A percentile compares a stretch with the other conserved stretches of the same genome.
Conservation (phyloP, 64 coral and sea anemone species). For the Dendrophyllia cribrosa region DNA sequence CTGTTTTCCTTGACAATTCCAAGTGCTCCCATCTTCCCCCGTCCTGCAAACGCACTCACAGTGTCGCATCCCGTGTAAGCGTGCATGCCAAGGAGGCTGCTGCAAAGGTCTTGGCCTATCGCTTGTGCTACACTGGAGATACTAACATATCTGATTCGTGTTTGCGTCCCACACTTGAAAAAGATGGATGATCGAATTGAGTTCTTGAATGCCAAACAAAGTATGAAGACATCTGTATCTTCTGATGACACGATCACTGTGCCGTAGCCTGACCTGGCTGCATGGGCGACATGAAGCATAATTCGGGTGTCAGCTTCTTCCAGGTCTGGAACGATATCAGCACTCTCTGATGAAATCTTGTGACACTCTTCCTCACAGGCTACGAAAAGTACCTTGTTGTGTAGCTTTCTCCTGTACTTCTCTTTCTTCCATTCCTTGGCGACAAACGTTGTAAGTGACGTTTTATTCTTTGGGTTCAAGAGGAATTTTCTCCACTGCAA, state of each 20-base stretch:
- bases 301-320: constrained; percentile 78
- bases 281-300: constrained; percentile 53
- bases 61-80: constrained; percentile 63
- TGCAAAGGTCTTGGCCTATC: constrained; percentile 35
- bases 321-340: constrained; percentile 39
- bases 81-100: constrained; percentile 52
- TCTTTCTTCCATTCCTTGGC: constrained; percentile 32
- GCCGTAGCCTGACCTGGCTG: constrained; percentile 16
- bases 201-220: constrained; percentile 46
- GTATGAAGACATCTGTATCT: constrained; percentile 65
- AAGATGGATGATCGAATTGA: constrained; percentile 46
- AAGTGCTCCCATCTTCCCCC: constrained; percentile 46
- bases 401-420: constrained; percentile 36
- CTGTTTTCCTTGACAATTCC: background rate
- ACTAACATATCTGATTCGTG: constrained; percentile 41
- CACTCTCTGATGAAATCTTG: constrained; percentile 36
- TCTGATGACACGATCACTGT: constrained; percentile 49
- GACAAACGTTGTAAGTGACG: constrained; percentile 25
- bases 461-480: constrained; percentile 41
- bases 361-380: constrained; percentile 44
- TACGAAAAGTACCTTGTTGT: constrained; percentile 48
- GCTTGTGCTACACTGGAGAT: constrained; percentile 46
- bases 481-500: constrained; percentile 48
- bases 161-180: constrained; percentile 55
- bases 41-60: constrained; percentile 63